Evolutionary conservation across 1,140 invertebrate species (phyloP).

Genomic region (Harlomillsia oculata): DNA sequence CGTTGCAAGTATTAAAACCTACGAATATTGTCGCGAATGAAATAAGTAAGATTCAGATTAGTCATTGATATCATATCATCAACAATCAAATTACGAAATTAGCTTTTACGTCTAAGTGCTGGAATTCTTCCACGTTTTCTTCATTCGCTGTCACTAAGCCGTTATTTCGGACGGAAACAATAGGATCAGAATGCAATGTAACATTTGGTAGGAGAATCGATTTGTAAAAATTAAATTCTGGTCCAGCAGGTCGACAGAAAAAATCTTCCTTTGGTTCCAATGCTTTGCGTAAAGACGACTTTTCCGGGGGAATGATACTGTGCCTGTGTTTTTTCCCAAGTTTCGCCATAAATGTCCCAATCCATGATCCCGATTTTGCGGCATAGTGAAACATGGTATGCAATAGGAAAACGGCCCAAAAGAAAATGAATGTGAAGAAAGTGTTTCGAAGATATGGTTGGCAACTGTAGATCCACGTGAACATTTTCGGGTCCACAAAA

Average conservation of each 20-base stretch:
- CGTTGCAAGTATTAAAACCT: conserved; percentile 26
- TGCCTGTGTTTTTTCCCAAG: background rate
- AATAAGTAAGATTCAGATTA: background rate
- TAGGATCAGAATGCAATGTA: conserved; percentile 3
- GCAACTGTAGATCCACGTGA: background rate
- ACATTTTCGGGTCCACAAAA: background rate
- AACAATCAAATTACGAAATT: background rate
- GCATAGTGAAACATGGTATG: too few relatives aligned
- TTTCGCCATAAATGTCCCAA: too few relatives aligned
- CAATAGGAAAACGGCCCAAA: background rate
- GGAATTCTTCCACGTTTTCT: too few relatives aligned
- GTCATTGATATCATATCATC: background rate
- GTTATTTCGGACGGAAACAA: background rate
- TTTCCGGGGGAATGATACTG: background rate
- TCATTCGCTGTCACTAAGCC: conserved; percentile 10
- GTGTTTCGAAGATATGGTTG: background rate
- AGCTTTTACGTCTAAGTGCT: conserved; percentile 1
- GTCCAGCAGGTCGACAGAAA: conserved; percentile 15
- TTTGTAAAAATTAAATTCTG: conserved; percentile 12
- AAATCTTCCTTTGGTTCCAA: conserved; percentile 10
- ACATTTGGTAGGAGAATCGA: conserved; percentile 6
- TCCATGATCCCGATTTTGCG: too few relatives aligned
- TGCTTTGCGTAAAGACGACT: background rate
- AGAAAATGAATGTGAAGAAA: background rate
- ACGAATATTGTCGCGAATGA: background rate